Base-by-base conservation (phyloP, 2,113 vertebrate genomes). In the Quiscalus mexicanus region DNA sequence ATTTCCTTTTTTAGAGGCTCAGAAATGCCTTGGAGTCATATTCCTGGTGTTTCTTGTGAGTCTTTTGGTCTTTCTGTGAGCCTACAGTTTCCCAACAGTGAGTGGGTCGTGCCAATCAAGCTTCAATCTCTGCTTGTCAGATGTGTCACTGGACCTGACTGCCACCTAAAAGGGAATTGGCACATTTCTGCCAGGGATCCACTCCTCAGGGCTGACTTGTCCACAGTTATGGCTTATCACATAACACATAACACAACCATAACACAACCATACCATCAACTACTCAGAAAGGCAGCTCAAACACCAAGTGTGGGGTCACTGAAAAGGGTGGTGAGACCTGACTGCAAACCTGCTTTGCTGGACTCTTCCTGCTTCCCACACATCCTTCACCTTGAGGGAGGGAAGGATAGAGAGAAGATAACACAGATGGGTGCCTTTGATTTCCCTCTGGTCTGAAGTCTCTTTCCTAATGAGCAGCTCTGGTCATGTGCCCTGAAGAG, bases 221-320 rank as follows among this genome's bases (percentile, higher is more conserved):
- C 52, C 31, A 23, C 28, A 25, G 42, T 25, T 70, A 11, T 0
- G 59, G 41, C 58, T 85, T 44, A 15, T 28, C 1, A 58, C 56
- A 0, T 25, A 44, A 39, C 1, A 35, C 31, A 0, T 28, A 39
- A 42, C 64, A 75, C 41, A 78, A 18, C 18, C 5, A 0, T 30
- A 39, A 33, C 60, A 75, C 41, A 82, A 12, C 14, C 4, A 4
- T 6, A 14, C 33, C 33, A 37, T 23, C 47, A 41, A 2, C 44
- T 16, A 6, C 17, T 16, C 77, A 53, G 63, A 70, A 92, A 50
- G 47, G 55, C 56, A 92, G 23, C 70, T 78, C 78, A 53, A 42
- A 85, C 53, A 39, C 58, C 35, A n/a, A 17, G 19, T 18, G 28
- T 55, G 35, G 59, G 22, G 42, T 87, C 78, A 56, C 44, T 22